Evolutionary conservation across 1,140 invertebrate genomes (phyloP).

Genomic region (Drosophila ogumai): DNA sequence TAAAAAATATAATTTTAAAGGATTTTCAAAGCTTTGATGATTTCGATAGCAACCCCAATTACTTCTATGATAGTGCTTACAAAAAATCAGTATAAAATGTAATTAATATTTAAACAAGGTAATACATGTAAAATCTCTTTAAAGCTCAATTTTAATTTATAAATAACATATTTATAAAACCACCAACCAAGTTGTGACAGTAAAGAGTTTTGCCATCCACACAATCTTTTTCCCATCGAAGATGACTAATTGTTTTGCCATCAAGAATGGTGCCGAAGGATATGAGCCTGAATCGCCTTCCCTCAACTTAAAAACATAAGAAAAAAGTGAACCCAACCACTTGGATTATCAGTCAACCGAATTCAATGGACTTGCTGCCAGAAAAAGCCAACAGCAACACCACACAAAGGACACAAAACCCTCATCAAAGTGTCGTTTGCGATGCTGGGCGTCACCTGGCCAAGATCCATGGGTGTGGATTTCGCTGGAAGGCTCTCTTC

Average conservation of each 20-base stretch:
- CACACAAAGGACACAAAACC: conserved; percentile 20
- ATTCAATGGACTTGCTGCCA: conserved; percentile 14
- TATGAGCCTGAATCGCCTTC: conserved; percentile 8
- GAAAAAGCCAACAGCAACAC: conserved; percentile 1
- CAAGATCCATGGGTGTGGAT: conserved; percentile 11
- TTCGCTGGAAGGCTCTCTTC: conserved; percentile 1
- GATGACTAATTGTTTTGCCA: conserved; percentile 43
- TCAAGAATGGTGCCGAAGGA: conserved; percentile 10
- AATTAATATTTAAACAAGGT: too few species aligned
- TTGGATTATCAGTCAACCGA: conserved; percentile 26
- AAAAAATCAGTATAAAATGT: too few species aligned
- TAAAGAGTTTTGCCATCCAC: too few species aligned
- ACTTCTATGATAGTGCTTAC: too few species aligned
- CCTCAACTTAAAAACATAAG: not conserved
- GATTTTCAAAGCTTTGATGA: too few species aligned
- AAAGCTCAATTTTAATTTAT: not conserved
- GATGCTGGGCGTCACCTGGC: conserved; percentile 33
- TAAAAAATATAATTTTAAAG: too few species aligned
- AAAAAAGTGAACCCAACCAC: not conserved
- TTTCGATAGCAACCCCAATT: too few species aligned
- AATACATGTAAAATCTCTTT: too few species aligned
- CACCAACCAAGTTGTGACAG: not conserved
- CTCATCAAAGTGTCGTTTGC: conserved; percentile 49
- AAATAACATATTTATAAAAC: not conserved
- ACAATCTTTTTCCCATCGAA: conserved; percentile 10